Evolutionary conservation across 1,140 invertebrate species (phyloP), one percentile per base, ranked within the genome.

Genomic region (Heterodera schachtii): DNA sequence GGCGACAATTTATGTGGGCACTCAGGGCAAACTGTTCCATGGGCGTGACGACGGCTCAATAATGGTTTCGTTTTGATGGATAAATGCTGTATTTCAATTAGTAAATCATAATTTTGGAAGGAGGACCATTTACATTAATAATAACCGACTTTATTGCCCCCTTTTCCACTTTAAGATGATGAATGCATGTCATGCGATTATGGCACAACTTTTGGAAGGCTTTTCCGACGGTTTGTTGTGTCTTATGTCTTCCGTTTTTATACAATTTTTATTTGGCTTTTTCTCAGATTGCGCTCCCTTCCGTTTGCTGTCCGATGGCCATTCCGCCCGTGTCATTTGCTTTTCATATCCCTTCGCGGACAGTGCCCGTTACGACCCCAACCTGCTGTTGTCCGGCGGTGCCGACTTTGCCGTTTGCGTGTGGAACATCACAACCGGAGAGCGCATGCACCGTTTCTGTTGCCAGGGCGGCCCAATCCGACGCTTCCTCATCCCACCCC

Each of bases 391-490:
- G 0, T 98, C 96, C 0, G 97, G 97, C 31, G 96, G 96, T 3
- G 94, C 96, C 19, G 97, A 99, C 90, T 99, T 99, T 91, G 96
- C 96, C 1, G 95, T 99, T 5, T 96, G 95, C 87, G 91, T 99
- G 0, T 99, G 97, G 97, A 97, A 99, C 90, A 92, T 99, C 78
- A 95, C 95, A 86, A 94, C 94, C 69, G 96, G 96, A 11, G 93
- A 93, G 2, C 91, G 97, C 69, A 91, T 99, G 46, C 96, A 98
- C 90, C 93, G 95, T 8, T 99, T 98, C 91, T 97, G 96, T 88
- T 95, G 97, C 3, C 97, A 99, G 91, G 96, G 95, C 46, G 93
- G 93, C 19, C 92, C 93, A 85, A 91, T 98, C 16, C 94, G 94
- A 0, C 95, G 97, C 90, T 91, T 98, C 0, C 91, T 96, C 47